A percentile compares a stretch with the other conserved stretches of the same genome.
phyloP scores from a whole-genome alignment of 2,797 vertebrate genomes.

The Rhinoraja longicauda region DNA sequence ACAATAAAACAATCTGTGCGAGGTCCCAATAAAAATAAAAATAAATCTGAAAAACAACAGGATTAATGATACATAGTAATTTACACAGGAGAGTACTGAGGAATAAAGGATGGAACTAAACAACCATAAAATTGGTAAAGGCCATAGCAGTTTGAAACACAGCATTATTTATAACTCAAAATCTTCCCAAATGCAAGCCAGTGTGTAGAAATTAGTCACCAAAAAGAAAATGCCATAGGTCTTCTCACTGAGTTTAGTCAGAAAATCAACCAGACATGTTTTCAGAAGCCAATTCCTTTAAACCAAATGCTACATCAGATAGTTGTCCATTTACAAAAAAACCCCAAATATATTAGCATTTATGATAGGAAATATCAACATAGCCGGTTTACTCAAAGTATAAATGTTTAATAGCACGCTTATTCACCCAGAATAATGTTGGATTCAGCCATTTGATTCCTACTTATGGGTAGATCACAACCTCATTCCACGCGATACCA shows the following conservation, averaged over 20 bases:
- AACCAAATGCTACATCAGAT: neutral
- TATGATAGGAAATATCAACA: neutral
- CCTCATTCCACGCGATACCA: neutral
- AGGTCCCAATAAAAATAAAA: neutral
- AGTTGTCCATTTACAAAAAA: neutral
- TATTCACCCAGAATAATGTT: neutral
- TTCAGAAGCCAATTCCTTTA: neutral
- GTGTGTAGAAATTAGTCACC: neutral
- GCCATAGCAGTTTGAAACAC: neutral
- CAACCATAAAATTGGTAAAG: neutral
- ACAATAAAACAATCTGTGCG: neutral
- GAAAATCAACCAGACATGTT: neutral
- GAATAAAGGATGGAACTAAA: neutral
- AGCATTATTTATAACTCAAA: neutral
- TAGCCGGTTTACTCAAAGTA: too few species aligned
- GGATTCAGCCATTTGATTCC: neutral
- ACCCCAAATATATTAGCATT: neutral
- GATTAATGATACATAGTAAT: neutral
- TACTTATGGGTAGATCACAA: neutral
- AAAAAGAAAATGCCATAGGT: neutral
- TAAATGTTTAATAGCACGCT: neutral
- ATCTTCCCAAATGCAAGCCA: neutral
- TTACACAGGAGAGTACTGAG: neutral
- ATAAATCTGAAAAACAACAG: neutral
- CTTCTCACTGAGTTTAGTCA: neutral